A percentile compares a stretch with the other conserved stretches of the same genome.
Evolutionary conservation across 1,140 invertebrate species (phyloP).

Genomic region (Drosophila fuyamai): DNA sequence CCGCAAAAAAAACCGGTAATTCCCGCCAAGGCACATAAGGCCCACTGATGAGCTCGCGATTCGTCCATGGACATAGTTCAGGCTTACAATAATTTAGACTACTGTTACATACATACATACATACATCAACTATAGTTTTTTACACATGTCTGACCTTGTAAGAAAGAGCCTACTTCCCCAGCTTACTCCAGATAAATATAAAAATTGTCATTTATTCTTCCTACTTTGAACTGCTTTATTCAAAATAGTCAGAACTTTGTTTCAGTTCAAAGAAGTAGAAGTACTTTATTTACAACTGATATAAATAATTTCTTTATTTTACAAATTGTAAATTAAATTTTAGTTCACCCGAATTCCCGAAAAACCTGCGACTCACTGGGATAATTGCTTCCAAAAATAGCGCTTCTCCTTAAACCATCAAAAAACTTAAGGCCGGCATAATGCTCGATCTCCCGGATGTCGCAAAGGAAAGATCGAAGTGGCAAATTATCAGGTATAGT

Average conservation of each 20-base stretch:
- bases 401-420: slow-evolving; percentile 87
- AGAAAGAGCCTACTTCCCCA: background rate
- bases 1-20: slow-evolving; percentile 61
- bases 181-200: no score
- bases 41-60: slow-evolving; percentile 41
- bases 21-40: slow-evolving; percentile 48
- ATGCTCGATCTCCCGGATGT: slow-evolving; percentile 95
- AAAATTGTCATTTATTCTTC: no score
- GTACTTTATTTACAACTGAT: no score
- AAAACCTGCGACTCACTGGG: slow-evolving; percentile 62
- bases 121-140: background rate
- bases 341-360: slow-evolving; percentile 39
- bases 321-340: background rate
- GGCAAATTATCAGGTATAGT: slow-evolving; percentile 90
- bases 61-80: slow-evolving; percentile 45
- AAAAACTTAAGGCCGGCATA: slow-evolving; percentile 96
- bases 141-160: background rate
- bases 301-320: no score
- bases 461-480: slow-evolving; percentile 91
- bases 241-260: no score
- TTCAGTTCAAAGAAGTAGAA: no score
- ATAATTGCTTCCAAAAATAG: slow-evolving; percentile 83
- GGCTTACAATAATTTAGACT: slow-evolving; percentile 39
- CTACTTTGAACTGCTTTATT: no score
- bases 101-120: background rate